phyloP scores from a whole-genome alignment of 2,888 invertebrate species.

The Oscheius myriophilus region DNA sequence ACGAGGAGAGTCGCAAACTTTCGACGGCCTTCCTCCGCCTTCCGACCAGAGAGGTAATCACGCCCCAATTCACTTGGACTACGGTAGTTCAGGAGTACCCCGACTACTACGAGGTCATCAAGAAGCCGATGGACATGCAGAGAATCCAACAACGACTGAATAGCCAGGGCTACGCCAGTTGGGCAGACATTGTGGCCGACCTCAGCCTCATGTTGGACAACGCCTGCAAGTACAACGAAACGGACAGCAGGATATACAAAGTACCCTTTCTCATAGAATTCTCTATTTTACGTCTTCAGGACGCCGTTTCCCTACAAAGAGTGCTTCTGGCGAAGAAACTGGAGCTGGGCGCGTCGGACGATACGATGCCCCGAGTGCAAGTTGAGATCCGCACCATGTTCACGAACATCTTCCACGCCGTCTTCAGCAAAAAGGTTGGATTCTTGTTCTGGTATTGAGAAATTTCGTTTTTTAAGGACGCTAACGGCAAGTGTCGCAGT shows the following conservation, averaged over 20 bases:
- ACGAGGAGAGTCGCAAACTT: conserved; percentile 87
- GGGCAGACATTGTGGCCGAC: conserved; percentile 60
- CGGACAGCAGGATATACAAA: conserved; percentile 88
- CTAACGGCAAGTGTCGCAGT: conserved; percentile 93
- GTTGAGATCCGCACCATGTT: conserved; percentile 90
- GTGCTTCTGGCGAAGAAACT: conserved; percentile 89
- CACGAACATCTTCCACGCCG: conserved; percentile 87
- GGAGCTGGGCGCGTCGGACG: conserved; percentile 75
- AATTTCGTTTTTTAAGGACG: conserved; percentile 76
- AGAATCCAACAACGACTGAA: conserved; percentile 78
- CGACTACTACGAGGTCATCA: conserved; percentile 95
- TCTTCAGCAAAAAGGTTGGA: conserved; percentile 87
- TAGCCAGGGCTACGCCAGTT: conserved; percentile 40
- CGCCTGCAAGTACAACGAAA: conserved; percentile 96
- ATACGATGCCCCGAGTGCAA: conserved; percentile 42
- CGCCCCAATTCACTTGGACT: not conserved
- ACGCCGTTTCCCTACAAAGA: conserved; percentile 89
- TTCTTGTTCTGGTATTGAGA: not conserved
- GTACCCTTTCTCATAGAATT: conserved; percentile 28
- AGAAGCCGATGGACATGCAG: conserved; percentile 94
- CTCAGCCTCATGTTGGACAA: conserved; percentile 88
- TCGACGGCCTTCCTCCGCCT: conserved; percentile 92
- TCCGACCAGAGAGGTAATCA: conserved; percentile 80
- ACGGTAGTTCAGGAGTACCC: conserved; percentile 83
- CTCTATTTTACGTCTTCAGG: conserved; percentile 73